Evolutionary conservation across 2,113 vertebrate species (phyloP).

Genomic region (Egretta garzetta): DNA sequence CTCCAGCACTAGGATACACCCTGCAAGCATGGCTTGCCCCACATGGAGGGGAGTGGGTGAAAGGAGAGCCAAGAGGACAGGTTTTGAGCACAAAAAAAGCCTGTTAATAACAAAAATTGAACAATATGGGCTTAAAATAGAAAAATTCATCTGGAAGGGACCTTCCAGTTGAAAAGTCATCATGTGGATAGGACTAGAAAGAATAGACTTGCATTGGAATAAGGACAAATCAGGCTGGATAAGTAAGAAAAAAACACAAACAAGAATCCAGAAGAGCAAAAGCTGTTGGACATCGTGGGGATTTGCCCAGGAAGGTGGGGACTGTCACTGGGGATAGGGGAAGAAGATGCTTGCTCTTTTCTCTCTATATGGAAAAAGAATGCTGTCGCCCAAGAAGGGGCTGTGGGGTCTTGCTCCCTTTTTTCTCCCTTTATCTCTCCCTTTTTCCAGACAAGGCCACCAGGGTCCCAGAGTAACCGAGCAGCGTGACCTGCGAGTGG

Average conservation of each 20-base stretch:
- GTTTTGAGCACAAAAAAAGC: neutral
- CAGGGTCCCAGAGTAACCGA: too few relatives aligned
- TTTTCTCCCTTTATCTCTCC: neutral
- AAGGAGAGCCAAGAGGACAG: neutral
- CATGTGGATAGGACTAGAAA: neutral
- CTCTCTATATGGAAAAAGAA: neutral
- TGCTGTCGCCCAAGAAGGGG: accelerated
- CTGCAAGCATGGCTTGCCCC: neutral
- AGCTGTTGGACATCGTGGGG: neutral
- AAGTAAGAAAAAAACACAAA: neutral
- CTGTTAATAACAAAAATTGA: neutral
- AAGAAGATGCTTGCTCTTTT: accelerated
- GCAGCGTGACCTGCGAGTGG: accelerated
- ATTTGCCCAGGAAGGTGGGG: neutral
- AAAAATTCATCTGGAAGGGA: neutral
- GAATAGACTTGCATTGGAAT: neutral
- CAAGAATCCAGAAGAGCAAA: neutral
- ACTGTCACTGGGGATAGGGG: neutral
- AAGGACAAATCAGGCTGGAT: neutral
- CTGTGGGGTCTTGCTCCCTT: neutral
- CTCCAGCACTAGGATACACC: neutral
- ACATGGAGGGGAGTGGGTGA: neutral
- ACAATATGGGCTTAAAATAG: neutral
- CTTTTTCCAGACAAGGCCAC: neutral
- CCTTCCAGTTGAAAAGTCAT: neutral